A percentile compares a stretch with the other conserved stretches of the same genome.
phyloP scores from a whole-genome alignment of 2,113 vertebrate species.

The Pluvialis apricaria region DNA sequence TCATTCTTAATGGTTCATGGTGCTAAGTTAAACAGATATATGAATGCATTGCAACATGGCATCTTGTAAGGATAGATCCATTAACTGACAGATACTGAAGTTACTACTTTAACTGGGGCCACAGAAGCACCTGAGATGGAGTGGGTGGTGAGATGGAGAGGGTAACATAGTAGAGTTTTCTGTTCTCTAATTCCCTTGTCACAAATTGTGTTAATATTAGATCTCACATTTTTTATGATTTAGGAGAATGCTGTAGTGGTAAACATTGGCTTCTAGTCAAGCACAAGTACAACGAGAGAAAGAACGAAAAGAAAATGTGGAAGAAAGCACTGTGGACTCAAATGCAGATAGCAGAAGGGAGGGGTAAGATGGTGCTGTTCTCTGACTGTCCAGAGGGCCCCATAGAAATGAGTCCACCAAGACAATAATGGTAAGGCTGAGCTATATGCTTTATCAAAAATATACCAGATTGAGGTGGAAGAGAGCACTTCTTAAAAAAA shows the following conservation, averaged over 20 bases:
- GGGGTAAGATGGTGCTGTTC: not conserved
- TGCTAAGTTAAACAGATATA: not conserved
- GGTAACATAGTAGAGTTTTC: not conserved
- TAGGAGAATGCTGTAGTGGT: not conserved
- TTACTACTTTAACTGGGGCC: not conserved
- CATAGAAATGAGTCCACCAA: not conserved
- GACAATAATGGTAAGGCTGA: not conserved
- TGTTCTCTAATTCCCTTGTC: not conserved
- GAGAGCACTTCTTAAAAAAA: not conserved
- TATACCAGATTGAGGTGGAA: not conserved
- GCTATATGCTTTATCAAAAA: not conserved
- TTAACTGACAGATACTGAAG: not conserved
- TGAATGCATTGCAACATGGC: not conserved
- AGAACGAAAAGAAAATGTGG: not conserved
- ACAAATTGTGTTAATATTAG: not conserved
- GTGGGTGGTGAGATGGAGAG: not conserved
- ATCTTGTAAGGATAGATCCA: not conserved
- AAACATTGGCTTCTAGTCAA: not conserved
- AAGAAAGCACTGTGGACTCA: not conserved
- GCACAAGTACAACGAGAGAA: not conserved
- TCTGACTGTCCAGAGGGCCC: not conserved
- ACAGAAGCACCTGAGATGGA: not conserved
- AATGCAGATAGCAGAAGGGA: not conserved
- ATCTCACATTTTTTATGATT: not conserved
- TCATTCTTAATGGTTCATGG: not conserved